Evolutionary conservation across 2,113 vertebrate genomes (phyloP).

Genomic region (Bambusicola thoracicus): DNA sequence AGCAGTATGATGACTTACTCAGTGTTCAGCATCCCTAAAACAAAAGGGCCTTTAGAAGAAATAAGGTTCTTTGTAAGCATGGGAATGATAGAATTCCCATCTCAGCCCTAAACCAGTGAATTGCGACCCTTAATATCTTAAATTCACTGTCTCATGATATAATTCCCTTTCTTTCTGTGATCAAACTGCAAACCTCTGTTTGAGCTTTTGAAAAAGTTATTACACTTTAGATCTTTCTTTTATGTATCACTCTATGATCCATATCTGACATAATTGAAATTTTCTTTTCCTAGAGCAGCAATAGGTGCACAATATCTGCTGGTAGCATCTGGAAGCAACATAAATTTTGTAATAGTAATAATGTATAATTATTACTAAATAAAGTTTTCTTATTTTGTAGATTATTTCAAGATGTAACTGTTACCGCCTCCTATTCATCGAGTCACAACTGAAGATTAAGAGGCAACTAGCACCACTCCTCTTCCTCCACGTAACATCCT

Average conservation of each 20-base stretch:
- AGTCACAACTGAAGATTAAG: background rate
- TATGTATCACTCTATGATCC: background rate
- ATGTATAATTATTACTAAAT: no score
- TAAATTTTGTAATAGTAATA: background rate
- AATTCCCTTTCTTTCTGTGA: background rate
- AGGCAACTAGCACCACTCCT: background rate
- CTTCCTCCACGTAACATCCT: accelerated
- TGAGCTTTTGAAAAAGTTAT: background rate
- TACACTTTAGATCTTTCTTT: background rate
- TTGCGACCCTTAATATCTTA: background rate
- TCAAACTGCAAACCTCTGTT: background rate
- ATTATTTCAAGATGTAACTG: background rate
- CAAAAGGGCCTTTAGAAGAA: background rate
- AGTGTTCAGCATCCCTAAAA: background rate
- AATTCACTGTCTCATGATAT: background rate
- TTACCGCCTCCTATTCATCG: background rate
- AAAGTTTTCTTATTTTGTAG: background rate
- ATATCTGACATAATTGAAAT: background rate
- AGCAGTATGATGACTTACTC: background rate
- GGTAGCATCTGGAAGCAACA: background rate
- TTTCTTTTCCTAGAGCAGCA: background rate
- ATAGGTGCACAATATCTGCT: background rate
- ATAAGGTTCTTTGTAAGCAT: background rate
- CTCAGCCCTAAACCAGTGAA: background rate
- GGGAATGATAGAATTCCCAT: background rate